Base-by-base conservation (phyloP, 2,113 vertebrate genomes). In the Leptodactylus fuscus region DNA sequence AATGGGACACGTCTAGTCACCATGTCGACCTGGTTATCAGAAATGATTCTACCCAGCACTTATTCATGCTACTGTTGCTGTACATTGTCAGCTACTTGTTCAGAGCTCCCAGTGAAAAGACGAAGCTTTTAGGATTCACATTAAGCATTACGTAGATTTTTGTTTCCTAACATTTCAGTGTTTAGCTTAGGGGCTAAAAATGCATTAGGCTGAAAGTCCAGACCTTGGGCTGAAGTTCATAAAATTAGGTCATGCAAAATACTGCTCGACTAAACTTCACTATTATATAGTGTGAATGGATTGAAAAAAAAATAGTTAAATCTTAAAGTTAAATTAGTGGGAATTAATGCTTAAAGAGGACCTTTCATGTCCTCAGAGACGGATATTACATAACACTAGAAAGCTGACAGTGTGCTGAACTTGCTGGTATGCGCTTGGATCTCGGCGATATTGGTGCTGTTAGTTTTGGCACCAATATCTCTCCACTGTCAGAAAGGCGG, bases 191-290 rank as follows among this genome's bases (percentile, higher is more conserved):
- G 70, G 83, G 76, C 49, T 71, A 22, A 71, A 71, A 85, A 71
- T 85, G 76, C 83, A 85, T 85, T 85, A 85, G 20, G 34, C 74
- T 53, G 46, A 79, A 49, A 53, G 83, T 71, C 83, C 60, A 70
- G 83, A 46, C 48, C 67, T 48, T 74, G 38, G 74, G 29, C 60
- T 60, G 32, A 55, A 80, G 48, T 85, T 85, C 48, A 58, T 46
- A 60, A 78, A 85, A 80, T 55, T 55, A 85, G 83, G 83, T 73
- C 83, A 85, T 69, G 20, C n/a, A 20, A 38, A 70, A 41, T 29
- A 79, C 22, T 27, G 74, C 58, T 80, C 27, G 32, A 22, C 13
- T 79, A 60, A 41, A 79, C 51, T 58, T 38, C 24, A 41, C 16
- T n/a, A 27, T 1, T 9, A 44, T 38, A 71, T 44, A 70, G 22